Percentiles rank a stretch among this genome's conserved stretches.
Evolutionary conservation across 2,888 invertebrate species (phyloP).

Genomic region (Macrosoma leucophasiata): DNA sequence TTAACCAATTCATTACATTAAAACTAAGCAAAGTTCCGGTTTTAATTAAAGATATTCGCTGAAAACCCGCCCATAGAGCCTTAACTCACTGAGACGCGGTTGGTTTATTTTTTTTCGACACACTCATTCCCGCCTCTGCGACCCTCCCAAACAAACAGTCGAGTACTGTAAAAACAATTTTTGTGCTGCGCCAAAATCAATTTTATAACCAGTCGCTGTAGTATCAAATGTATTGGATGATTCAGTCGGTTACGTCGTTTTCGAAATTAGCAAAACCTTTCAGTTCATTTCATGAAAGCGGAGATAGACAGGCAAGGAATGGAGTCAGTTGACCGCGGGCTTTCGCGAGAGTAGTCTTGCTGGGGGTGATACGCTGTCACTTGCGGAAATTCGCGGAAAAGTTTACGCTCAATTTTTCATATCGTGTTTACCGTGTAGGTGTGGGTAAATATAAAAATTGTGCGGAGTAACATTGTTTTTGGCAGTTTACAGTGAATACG

Average conservation of each 20-base stretch:
- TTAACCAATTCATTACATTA: slow-evolving; percentile 59
- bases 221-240: slow-evolving; percentile 18
- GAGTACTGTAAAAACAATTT: slow-evolving; percentile 69
- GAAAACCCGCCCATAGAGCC: slow-evolving; percentile 68
- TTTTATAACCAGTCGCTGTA: slow-evolving; percentile 1
- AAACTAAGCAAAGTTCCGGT: slow-evolving; percentile 55
- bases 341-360: slow-evolving; percentile 53
- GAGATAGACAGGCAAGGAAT: slow-evolving; percentile 52
- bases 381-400: slow-evolving; percentile 44
- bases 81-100: slow-evolving; percentile 73
- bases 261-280: slow-evolving; percentile 37
- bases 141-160: slow-evolving; percentile 74
- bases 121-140: slow-evolving; percentile 74
- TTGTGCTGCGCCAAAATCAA: slow-evolving; percentile 17
- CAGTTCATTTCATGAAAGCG: slow-evolving; percentile 72
- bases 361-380: slow-evolving; percentile 26
- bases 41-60: slow-evolving; percentile 72
- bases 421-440: no score
- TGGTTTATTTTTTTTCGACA: slow-evolving; percentile 74
- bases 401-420: no score
- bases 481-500: no score
- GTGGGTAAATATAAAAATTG: no score
- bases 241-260: slow-evolving; percentile 36
- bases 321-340: slow-evolving; percentile 69
- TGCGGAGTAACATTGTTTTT: no score